Evolutionary conservation across 2,113 vertebrate species (phyloP), one percentile per base, ranked within the genome.

Genomic region (Crocuta crocuta): DNA sequence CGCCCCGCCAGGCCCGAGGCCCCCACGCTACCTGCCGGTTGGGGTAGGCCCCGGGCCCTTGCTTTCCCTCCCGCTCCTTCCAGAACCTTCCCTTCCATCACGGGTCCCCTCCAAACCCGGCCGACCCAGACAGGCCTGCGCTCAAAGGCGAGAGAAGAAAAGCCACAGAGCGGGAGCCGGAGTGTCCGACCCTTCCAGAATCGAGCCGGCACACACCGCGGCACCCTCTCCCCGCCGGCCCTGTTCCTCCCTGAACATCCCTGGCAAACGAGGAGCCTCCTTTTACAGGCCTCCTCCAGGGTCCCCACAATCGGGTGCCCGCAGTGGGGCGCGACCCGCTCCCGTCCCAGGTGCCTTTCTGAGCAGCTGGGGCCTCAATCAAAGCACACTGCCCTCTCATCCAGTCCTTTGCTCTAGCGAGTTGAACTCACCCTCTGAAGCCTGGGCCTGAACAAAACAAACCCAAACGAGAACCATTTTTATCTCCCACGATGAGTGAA

Each of bases 331-430:
- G 58, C 11, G 45, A 93, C 89, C 96, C n/a, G 61, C 73, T 92
- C 89, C 66, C 68, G 48, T 0, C 89, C 74, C 90, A 65, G 5
- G 48, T 33, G 89, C 92, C 97, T 98, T 97, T 80, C 89, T 98
- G 95, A 95, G 97, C 97, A 98, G 97, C 96, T 95, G 95, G 96
- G 97, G 96, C 93, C 95, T 95, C 97, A 94, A 89, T 98, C 98
- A 96, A 98, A 98, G 98, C 95, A 28, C 63, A 39, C 76, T 96
- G 98, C 97, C 94, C 98, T 98, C 97, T 98, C 97, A 97, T 96
- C 98, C 93, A 89, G 96, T 95, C 97, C 97, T 98, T 98, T 98
- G 97, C 98, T 97, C 98, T 91, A 96, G 98, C 79, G 96, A 96
- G 95, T 95, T 95, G 96, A 97, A 98, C 90, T 98, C 45, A 48